These are phyloP conservation scores for Sebastes fasciatus DNA, from an alignment of 2,113 vertebrate genomes.

Conservation along the genomic window DNA sequence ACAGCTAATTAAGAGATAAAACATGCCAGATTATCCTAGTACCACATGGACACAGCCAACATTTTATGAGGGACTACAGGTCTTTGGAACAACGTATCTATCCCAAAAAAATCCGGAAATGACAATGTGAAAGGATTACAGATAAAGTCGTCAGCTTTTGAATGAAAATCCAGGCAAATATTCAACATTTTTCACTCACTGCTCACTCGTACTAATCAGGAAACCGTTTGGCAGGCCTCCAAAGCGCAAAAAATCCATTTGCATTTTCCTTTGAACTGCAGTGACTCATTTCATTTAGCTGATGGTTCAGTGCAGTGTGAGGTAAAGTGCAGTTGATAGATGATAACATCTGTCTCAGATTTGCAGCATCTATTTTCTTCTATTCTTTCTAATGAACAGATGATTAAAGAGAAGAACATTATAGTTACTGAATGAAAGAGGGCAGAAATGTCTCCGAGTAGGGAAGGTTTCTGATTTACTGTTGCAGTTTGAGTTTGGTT, in stretches of 20 bases:
- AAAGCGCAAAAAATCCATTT: not conserved
- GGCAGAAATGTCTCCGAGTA: not conserved
- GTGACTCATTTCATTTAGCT: conserved; percentile 2
- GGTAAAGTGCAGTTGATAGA: not conserved
- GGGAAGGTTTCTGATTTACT: not conserved
- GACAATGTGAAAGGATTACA: not conserved
- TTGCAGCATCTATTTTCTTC: not conserved
- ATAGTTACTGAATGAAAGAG: not conserved
- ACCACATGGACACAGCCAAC: not conserved
- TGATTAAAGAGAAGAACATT: not conserved
- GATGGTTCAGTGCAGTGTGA: not conserved
- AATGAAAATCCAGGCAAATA: not conserved
- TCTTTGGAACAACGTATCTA: not conserved
- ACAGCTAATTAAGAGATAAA: not conserved
- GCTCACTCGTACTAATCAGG: not conserved
- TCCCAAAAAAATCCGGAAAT: not conserved
- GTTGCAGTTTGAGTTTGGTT: not conserved
- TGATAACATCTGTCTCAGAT: not conserved
- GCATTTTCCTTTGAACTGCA: conserved; percentile 7
- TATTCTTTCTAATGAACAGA: not conserved
- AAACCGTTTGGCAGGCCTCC: not conserved
- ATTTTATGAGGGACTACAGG: not conserved
- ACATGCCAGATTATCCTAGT: not conserved
- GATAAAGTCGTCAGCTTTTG: not conserved
- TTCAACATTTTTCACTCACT: not conserved